Evolutionary conservation across 1,140 invertebrate genomes (phyloP), one percentile per base, ranked within the genome.

Genomic region (Bombus turneri): DNA sequence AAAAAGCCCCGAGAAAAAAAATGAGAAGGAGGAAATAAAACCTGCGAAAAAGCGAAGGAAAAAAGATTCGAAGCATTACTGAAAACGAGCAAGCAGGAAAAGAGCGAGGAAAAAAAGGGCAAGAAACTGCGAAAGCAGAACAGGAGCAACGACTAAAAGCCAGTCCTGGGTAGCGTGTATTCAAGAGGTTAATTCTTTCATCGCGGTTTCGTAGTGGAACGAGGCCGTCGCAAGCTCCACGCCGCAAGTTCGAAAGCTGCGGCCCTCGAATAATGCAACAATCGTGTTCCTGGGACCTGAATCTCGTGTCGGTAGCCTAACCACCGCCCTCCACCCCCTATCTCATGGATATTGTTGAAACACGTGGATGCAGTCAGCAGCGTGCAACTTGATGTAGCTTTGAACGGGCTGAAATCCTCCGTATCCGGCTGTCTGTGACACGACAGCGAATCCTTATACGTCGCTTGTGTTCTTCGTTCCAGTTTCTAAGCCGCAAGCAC

Each of bases 181-280:
- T 88, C 83, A 79, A 85, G 83, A 86, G 86, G 86, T 92, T 92
- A 92, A 92, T 92, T 92, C 90, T 92, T 92, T 91, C 87, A 72
- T 80, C 68, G 87, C 79, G 83, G 82, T 66, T 83, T 76, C 59
- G 74, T 76, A 81, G 75, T 79, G 88, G 85, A 78, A 71, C 81
- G 73, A 83, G 84, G 83, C 64, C 82, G 85, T 91, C 83, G 68
- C 86, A 83, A 83, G 86, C 83, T 77, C 62, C 28, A 75, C 47
- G 77, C 93, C 92, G 81, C 93, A 93, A 94, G 92, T 94, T 95
- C 92, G 91, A 93, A 94, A 93, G 93, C 94, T 91, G 91, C 80
- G 90, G 91, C 88, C 88, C 83, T 84, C 90, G 93, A 94, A 94
- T 94, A 94, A 94, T 94, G 92, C 92, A 94, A 94, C 94, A 94